These are phyloP conservation scores for Deilephila porcellus DNA, from an alignment of 2,888 invertebrate genomes.

Conservation along the genomic window DNA sequence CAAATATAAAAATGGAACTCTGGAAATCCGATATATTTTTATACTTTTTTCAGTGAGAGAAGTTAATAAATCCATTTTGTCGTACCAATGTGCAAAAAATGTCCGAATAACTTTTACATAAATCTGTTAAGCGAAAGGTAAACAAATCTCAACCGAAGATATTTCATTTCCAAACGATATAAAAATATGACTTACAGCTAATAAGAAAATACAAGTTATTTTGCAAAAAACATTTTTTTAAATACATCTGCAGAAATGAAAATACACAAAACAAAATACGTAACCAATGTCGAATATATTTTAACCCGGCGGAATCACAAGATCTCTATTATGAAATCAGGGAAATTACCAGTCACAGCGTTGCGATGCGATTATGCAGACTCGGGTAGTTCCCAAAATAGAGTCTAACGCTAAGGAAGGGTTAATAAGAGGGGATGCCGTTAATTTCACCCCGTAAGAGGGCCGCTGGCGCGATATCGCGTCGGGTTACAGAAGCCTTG, in stretches of 20 bases:
- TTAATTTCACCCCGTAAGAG: slow-evolving; percentile 69
- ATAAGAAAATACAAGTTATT: not conserved
- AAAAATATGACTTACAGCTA: not conserved
- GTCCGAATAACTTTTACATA: not conserved
- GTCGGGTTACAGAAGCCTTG: slow-evolving; percentile 40
- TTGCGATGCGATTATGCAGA: slow-evolving; percentile 59
- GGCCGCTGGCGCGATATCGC: slow-evolving; percentile 56
- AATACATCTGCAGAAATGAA: not conserved
- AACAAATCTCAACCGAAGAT: slow-evolving; percentile 6
- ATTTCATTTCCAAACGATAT: not conserved
- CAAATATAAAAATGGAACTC: too few species aligned
- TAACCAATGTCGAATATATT: not conserved
- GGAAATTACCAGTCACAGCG: slow-evolving; percentile 48
- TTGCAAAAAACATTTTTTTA: too few species aligned
- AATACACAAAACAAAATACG: not conserved
- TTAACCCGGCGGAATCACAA: slow-evolving; percentile 1
- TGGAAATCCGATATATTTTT: not conserved
- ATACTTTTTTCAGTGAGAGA: not conserved
- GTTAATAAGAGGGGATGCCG: slow-evolving; percentile 74
- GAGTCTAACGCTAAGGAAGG: slow-evolving; percentile 57
- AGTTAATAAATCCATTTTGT: not conserved
- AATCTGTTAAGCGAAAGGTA: not conserved
- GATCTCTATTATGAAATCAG: slow-evolving; percentile 45
- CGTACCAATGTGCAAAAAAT: not conserved
- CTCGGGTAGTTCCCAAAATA: slow-evolving; percentile 64